Conservation (phyloP, 2,113 vertebrate species). For the Danionella cerebrum region DNA sequence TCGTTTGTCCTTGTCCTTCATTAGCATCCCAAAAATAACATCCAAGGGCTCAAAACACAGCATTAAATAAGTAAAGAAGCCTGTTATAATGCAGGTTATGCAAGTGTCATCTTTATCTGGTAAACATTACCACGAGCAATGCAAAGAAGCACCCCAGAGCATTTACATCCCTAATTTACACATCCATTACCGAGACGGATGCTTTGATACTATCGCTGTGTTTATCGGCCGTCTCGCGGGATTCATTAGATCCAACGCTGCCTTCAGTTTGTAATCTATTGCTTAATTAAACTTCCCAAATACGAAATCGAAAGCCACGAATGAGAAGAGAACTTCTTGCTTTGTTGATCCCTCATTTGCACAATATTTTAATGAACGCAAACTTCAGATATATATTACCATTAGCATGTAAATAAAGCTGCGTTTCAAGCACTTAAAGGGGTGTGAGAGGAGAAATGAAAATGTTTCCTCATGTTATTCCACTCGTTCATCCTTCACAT, state of each 20-base stretch:
- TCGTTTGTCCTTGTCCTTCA: constrained; percentile 51
- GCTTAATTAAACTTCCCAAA: constrained; percentile 98
- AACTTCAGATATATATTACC: constrained; percentile 65
- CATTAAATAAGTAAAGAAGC: constrained; percentile 38
- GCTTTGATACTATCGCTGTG: constrained; percentile 93
- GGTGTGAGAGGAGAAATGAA: too few species aligned
- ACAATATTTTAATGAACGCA: constrained; percentile 76
- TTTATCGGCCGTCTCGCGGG: constrained; percentile 87
- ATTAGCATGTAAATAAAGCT: constrained; percentile 76
- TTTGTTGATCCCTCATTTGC: constrained; percentile 76
- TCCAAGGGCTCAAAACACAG: constrained; percentile 39
- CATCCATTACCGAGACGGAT: constrained; percentile 96
- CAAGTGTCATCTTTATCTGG: constrained; percentile 62
- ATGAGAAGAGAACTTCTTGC: constrained; percentile 80
- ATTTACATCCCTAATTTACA: constrained; percentile 89
- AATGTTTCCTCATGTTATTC: too few species aligned
- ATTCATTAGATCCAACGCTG: constrained; percentile 92
- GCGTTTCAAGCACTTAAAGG: constrained; percentile 66
- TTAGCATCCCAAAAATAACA: constrained; percentile 42
- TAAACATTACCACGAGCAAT: constrained; percentile 70
- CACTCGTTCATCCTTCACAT: too few species aligned
- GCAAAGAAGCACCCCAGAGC: constrained; percentile 70
- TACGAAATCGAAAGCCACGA: constrained; percentile 90
- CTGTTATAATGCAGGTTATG: constrained; percentile 59
- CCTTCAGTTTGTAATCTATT: constrained; percentile 98